Evolutionary conservation across 2,113 vertebrate genomes (phyloP), one percentile per base, ranked within the genome.

Genomic region (Semnornis frantzii): DNA sequence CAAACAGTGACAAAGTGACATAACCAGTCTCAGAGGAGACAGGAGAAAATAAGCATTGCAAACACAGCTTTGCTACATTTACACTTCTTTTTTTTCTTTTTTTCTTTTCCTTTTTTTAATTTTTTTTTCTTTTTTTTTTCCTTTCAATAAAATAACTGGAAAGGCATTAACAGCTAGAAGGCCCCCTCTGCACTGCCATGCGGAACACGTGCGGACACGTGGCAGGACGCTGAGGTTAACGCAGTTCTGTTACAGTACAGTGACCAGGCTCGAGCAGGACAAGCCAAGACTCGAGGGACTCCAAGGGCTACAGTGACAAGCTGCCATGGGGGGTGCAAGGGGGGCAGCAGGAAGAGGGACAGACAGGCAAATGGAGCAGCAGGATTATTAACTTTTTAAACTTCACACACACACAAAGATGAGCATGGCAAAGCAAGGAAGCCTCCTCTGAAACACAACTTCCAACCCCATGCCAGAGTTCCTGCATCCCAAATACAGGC

Each of bases 21-120:
- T 19, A 85, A 80, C 89, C 91, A 80, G 94, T 62, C 94, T 94
- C 76, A 58, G 96, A 96, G 76, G 86, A 93, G 93, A 87, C 73
- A 64, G 89, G 69, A 88, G 71, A 84, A 75, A 81, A 30, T 33
- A 93, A 88, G 87, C 93, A 74, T 87, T 59, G 93, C 94, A 93
- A 91, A 94, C 94, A 96, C 93, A 94, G 73, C 95, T 91, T 95
- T 95, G 95, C 93, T 95, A 96, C 95, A 93, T 95, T 94, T 94
- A 96, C 91, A 95, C 76, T 65, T 85, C 48, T 50, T 69, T 58
- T 89, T 75, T 82, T 68, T 63, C 50, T 50, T 81, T 42, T 44
- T 65, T 54, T 86, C 6, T 44, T 44, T 15, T 46, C 16, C 68
- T 79, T 71, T 66, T 55, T 50, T 65, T 42, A 42, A 42, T 63